Conservation (phyloP, 2,888 invertebrate genomes). For the Salticus scenicus region DNA sequence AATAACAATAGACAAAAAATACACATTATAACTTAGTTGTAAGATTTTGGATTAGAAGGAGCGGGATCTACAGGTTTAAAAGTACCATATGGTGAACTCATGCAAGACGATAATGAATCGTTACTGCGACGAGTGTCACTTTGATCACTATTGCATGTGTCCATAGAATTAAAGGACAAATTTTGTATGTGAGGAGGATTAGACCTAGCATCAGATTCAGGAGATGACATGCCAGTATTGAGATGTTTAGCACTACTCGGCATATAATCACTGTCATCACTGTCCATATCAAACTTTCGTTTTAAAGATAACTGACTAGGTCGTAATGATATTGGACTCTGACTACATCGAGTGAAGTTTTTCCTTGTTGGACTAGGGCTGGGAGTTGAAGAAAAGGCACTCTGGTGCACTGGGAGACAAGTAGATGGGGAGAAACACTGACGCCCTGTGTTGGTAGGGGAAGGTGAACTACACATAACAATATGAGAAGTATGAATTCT, state of each 20-base stretch:
- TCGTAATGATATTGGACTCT: slow-evolving; percentile 90
- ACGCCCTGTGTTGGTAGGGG: slow-evolving; percentile 76
- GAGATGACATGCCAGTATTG: slow-evolving; percentile 56
- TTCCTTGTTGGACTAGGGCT: slow-evolving; percentile 91
- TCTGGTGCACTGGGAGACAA: slow-evolving; percentile 78
- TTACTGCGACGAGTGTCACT: slow-evolving; percentile 79
- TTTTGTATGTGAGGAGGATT: slow-evolving; percentile 55
- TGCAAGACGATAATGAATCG: slow-evolving; percentile 80
- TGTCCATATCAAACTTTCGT: slow-evolving; percentile 74
- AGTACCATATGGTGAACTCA: slow-evolving; percentile 80
- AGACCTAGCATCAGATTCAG: slow-evolving; percentile 24
- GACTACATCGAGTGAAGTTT: slow-evolving; percentile 85
- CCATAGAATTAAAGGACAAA: slow-evolving; percentile 71
- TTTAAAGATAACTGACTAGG: slow-evolving; percentile 82
- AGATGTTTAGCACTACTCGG: slow-evolving; percentile 55
- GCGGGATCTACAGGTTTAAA: slow-evolving; percentile 78
- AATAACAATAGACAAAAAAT: neutral
- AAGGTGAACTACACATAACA: slow-evolving; percentile 75
- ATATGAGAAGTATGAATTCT: slow-evolving; percentile 75
- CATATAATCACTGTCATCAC: slow-evolving; percentile 60
- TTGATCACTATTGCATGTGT: slow-evolving; percentile 71
- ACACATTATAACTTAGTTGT: slow-evolving; percentile 24
- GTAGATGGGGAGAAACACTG: slow-evolving; percentile 80
- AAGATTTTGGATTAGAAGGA: slow-evolving; percentile 53
- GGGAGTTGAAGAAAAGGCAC: slow-evolving; percentile 77